Base-by-base conservation (phyloP, 2,888 invertebrate species). In the Zele albiditarsus region DNA sequence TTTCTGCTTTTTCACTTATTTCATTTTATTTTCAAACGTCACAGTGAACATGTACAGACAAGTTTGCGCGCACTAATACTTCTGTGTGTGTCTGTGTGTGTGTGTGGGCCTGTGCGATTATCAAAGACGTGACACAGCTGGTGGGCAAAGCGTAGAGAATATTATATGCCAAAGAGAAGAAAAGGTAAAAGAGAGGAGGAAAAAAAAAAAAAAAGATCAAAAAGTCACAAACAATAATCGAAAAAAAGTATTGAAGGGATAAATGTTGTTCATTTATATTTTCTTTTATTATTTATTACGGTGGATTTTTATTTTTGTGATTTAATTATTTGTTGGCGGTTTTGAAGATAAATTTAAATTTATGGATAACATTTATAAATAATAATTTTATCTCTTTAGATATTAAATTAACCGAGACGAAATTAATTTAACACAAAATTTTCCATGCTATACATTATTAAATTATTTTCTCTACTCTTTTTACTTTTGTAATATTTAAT, bases 51-150 rank as follows among this genome's bases (percentile, higher is more conserved):
- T 42, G 42, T 42, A n/a, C 60, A 60, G 70, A 57, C 58, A 38
- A 38, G 38, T 60, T 68, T 33, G 25, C 58, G 60, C 25, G 58
- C 42, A 23, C 69, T 58, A 58, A 2, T 46, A 46, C n/a, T 16
- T 16, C 46, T 46, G 46, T 46, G 46, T 46, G n/a, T n/a, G n/a
- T n/a, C n/a, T n/a, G n/a, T n/a, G n/a, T n/a, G n/a, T n/a, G n/a
- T n/a, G n/a, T n/a, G n/a, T n/a, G n/a, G 46, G 46, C 46, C 38
- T 16, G 46, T 46, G 46, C 46, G 46, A 46, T 46, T 46, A 57
- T 38, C 23, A 23, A 28, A 42, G 42, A 70, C 70, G 70, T 70
- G 70, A 70, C 60, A 60, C 70, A 70, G 70, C 70, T 70, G 70
- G 60, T 20, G 38, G 60, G 27, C n/a, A 38, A 60, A 27, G 20